Evolutionary conservation across 2,113 vertebrate species (phyloP), one percentile per base, ranked within the genome.

Genomic region (Nymphicus hollandicus): DNA sequence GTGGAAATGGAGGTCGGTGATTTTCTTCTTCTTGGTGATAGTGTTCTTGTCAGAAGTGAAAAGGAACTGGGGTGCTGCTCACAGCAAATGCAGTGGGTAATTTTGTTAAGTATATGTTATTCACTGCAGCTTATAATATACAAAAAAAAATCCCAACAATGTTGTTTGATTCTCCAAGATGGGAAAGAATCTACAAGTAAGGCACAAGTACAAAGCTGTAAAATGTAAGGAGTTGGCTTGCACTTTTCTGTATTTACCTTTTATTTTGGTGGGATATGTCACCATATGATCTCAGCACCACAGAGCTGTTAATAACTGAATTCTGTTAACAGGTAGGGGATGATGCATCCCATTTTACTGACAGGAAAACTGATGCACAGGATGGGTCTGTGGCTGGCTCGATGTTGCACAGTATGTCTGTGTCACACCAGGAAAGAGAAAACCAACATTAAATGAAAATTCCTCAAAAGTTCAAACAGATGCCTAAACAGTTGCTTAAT

Each of bases 31-130:
- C 97, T 92, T 91, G 97, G 98, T 83, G 96, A 98, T 96, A 96
- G 93, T 79, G 89, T 93, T 97, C 96, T 97, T 97, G 95, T 98
- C 97, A 97, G 92, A 96, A 97, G 96, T 95, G 91, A 97, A 97
- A 98, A 93, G 82, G 70, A 97, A 94, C 87, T 69, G 94, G 69
- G 96, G 88, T 95, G 84, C 90, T 95, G 88, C 94, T 98, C 97
- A 97, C 93, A 92, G 97, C 90, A 98, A 97, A 98, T 92, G 95
- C 83, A 96, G 92, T 89, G 87, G 95, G 98, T 98, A 98, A 98
- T 98, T 98, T 98, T 97, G 95, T 98, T 98, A 98, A 98, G 96
- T 98, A 97, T 97, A 98, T 94, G 97, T 97, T 98, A 95, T 91
- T 97, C 88, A 88, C 94, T 94, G 84, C 76, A 93, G 91, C 61